A percentile compares a stretch with the other conserved stretches of the same genome.
phyloP scores from a whole-genome alignment of 1,140 invertebrate species.

The Centruroides vittatus region DNA sequence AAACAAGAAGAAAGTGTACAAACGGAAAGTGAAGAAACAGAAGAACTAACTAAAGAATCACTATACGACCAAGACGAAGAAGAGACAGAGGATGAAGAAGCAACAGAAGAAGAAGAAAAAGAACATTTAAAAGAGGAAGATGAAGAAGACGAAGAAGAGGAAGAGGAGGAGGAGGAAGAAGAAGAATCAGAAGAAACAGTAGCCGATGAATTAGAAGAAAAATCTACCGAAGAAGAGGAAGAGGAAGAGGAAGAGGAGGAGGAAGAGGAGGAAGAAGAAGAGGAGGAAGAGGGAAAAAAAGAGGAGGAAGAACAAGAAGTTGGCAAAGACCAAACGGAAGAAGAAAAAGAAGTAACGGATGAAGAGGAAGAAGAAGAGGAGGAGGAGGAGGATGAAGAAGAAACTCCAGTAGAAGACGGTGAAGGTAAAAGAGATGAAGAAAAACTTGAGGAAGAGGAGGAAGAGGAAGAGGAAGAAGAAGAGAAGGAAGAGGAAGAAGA shows the following conservation, averaged over 20 bases:
- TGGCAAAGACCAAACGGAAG: not conserved
- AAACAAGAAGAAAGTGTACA: not conserved
- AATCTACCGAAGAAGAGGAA: not conserved
- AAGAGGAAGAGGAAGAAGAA: slow-evolving; percentile 7
- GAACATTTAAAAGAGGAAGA: not conserved
- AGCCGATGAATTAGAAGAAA: not conserved
- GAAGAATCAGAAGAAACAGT: no score
- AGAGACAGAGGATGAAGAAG: no score
- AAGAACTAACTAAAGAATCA: not conserved
- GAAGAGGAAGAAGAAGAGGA: slow-evolving; percentile 2
- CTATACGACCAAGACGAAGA: not conserved
- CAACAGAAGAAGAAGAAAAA: no score
- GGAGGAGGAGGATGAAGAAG: slow-evolving; percentile 1
- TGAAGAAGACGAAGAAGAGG: not conserved
- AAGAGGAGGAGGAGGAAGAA: no score
- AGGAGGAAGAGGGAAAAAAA: not conserved
- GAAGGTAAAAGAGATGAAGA: slow-evolving; percentile 19
- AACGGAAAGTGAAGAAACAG: not conserved
- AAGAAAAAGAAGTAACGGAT: not conserved
- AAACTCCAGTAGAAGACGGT: not conserved
- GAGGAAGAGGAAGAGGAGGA: slow-evolving; percentile 3
- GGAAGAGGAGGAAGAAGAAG: not conserved
- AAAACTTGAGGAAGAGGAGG: not conserved
- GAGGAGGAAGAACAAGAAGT: not conserved
- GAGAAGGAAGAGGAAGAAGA: slow-evolving; percentile 21